Evolutionary conservation across 2,888 invertebrate species (phyloP).

Genomic region (Patella ulyssiponensis): DNA sequence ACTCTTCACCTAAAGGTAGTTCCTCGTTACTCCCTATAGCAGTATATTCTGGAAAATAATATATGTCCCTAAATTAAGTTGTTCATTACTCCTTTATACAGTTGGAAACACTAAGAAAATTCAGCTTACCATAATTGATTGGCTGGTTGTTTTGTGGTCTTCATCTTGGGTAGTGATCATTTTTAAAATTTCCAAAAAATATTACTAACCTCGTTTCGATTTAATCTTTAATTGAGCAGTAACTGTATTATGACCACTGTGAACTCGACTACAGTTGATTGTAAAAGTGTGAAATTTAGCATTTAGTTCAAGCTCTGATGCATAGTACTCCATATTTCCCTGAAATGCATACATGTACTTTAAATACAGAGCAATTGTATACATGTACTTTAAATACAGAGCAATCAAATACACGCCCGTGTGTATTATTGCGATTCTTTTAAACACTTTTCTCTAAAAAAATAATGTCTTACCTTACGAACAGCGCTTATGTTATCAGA

Average conservation of each 20-base stretch:
- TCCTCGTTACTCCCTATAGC: conserved; percentile 68
- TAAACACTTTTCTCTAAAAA: too few species aligned
- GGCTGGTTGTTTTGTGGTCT: too few species aligned
- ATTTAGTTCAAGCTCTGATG: conserved; percentile 68
- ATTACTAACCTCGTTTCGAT: conserved; percentile 62
- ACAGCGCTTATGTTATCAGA: conserved; percentile 59
- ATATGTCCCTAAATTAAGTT: not conserved
- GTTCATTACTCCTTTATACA: not conserved
- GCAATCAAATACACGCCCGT: too few species aligned
- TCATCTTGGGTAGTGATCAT: too few species aligned
- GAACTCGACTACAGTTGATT: conserved; percentile 66
- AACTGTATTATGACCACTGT: conserved; percentile 71
- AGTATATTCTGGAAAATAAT: conserved; percentile 63
- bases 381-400: not conserved
- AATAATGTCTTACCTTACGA: conserved; percentile 46
- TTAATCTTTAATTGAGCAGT: conserved; percentile 69
- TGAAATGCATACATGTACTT: conserved; percentile 25
- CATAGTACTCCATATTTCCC: conserved; percentile 70
- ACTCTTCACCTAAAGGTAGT: conserved; percentile 70
- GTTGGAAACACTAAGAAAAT: not conserved
- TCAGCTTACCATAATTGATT: not conserved
- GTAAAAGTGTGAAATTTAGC: conserved; percentile 69
- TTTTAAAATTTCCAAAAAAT: not conserved
- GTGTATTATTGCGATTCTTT: too few species aligned
- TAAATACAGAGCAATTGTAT: not conserved